Conservation (phyloP, 2,888 invertebrate genomes). For the Heliconius ethilla region DNA sequence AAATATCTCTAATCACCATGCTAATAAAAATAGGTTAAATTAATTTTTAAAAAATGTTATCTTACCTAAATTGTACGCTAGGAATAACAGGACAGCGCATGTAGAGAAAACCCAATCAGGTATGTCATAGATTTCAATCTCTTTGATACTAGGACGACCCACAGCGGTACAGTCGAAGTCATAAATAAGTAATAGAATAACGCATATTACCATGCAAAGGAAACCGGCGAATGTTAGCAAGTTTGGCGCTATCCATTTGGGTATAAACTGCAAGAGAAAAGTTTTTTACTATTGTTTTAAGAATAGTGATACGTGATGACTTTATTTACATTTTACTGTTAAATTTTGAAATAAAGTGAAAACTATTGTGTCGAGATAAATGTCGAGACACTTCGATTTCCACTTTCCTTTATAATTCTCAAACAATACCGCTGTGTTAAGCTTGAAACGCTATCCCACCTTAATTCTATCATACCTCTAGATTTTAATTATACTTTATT, state of each 20-base stretch:
- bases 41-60: constrained; percentile 12
- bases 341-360: no score
- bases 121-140: constrained; percentile 71
- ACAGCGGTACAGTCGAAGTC: constrained; percentile 89
- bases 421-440: not conserved
- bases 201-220: constrained; percentile 91
- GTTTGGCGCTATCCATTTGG: constrained; percentile 97
- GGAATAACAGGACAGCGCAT: constrained; percentile 92
- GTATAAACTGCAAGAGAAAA: constrained; percentile 86
- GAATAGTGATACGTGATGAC: no score
- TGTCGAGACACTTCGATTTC: no score
- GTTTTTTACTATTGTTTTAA: no score
- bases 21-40: not conserved
- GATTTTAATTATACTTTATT: not conserved
- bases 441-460: no score
- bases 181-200: constrained; percentile 88
- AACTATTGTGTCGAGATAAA: no score
- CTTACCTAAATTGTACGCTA: constrained; percentile 97
- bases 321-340: no score
- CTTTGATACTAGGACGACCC: constrained; percentile 53
- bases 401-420: no score
- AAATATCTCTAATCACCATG: not conserved
- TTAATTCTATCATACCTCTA: not conserved
- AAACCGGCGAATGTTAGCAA: constrained; percentile 97
- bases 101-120: constrained; percentile 93